Evolutionary conservation across 2,113 vertebrate species (phyloP).

Genomic region (Pachypanchax playfairii): DNA sequence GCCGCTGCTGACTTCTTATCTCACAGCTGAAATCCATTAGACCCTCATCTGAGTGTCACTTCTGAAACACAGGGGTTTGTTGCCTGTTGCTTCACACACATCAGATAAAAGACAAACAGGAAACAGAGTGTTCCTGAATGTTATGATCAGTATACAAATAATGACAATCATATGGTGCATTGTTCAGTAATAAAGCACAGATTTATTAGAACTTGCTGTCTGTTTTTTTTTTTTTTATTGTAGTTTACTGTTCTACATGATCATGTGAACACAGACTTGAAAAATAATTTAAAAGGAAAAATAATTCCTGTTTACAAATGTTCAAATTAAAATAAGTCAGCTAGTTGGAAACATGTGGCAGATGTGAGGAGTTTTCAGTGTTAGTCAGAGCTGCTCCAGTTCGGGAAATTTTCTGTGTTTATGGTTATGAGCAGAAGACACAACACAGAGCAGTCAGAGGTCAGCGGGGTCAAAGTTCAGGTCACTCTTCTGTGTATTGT

Average conservation of each 20-base stretch:
- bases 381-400: neutral
- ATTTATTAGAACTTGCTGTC: no score
- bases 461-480: conserved; percentile 36
- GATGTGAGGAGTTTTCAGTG: neutral
- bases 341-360: no score
- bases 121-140: neutral
- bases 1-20: conserved; percentile 1
- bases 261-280: no score
- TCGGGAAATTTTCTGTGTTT: no score
- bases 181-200: neutral
- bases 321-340: no score
- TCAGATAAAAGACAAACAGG: conserved; percentile 10
- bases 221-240: no score
- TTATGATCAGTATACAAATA: neutral
- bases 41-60: neutral
- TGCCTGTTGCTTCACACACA: conserved; percentile 1
- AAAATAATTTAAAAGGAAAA: no score
- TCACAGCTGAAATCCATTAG: neutral
- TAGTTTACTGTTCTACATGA: no score
- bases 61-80: neutral
- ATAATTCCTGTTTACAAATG: no score
- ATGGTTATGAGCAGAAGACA: conserved; percentile 23
- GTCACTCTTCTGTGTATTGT: conserved; percentile 27
- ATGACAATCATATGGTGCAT: neutral
- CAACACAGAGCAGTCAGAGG: conserved; percentile 36